A percentile compares a stretch with the other conserved stretches of the same genome.
phyloP scores from a whole-genome alignment of 2,888 invertebrate genomes.

The Platerodrilus igneus region DNA sequence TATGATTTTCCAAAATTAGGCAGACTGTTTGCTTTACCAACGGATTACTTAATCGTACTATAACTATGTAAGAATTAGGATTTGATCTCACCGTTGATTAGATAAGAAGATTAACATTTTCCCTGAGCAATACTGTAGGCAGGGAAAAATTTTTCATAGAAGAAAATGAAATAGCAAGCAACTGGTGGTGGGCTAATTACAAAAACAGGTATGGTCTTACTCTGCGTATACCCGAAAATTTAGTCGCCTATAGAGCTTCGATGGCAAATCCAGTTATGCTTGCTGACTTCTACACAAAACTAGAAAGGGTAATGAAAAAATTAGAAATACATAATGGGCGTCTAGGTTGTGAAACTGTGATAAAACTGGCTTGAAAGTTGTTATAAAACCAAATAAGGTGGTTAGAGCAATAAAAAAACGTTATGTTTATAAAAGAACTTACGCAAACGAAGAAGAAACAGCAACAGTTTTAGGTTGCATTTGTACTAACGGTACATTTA shows the following conservation, averaged over 20 bases:
- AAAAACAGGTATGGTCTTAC: slow-evolving; percentile 1
- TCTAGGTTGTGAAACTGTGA: slow-evolving; percentile 5
- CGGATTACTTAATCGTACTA: slow-evolving; percentile 1
- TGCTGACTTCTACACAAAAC: slow-evolving; percentile 8
- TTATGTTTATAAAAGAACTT: slow-evolving; percentile 1
- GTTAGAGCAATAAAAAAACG: slow-evolving; percentile 3
- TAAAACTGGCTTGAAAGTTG: slow-evolving; percentile 11
- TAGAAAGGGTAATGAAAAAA: slow-evolving; percentile 5
- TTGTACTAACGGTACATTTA: slow-evolving; percentile 7
- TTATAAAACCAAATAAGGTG: slow-evolving; percentile 3
- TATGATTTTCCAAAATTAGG: too few relatives aligned
- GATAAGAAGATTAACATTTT: not conserved
- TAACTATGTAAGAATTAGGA: slow-evolving; percentile 2
- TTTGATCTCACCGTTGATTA: not conserved
- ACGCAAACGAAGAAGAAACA: slow-evolving; percentile 2
- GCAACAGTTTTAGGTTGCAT: slow-evolving; percentile 6
- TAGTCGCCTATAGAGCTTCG: slow-evolving; percentile 2
- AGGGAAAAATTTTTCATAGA: slow-evolving; percentile 1
- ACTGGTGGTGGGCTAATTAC: slow-evolving; percentile 7
- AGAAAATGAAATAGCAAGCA: not conserved
- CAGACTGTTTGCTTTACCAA: not conserved
- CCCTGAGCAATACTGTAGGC: slow-evolving; percentile 2
- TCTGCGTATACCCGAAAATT: slow-evolving; percentile 3
- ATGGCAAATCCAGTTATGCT: slow-evolving; percentile 6
- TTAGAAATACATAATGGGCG: slow-evolving; percentile 8